Evolutionary conservation across 1,140 invertebrate species (phyloP).

Genomic region (Mesaphorura yosii): DNA sequence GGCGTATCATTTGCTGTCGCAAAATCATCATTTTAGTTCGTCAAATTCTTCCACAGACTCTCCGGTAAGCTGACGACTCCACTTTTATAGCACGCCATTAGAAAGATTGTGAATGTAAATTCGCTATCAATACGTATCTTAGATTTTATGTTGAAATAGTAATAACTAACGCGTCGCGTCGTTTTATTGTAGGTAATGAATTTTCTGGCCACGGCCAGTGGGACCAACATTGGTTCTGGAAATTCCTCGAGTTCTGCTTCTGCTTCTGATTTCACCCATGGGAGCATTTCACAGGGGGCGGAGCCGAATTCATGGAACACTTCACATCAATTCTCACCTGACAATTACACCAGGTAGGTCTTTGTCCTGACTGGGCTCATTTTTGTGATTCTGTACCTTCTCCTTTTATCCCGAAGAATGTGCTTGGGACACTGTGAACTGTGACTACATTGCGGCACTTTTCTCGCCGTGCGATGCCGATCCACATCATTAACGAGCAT

Average conservation of each 20-base stretch:
- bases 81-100: no score
- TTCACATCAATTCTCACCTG: slow-evolving; percentile 27
- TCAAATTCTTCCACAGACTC: slow-evolving; percentile 17
- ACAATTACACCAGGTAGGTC: slow-evolving; percentile 31
- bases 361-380: neutral
- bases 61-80: slow-evolving; percentile 17
- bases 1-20: slow-evolving; percentile 19
- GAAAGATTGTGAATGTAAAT: no score
- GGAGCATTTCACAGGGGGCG: slow-evolving; percentile 17
- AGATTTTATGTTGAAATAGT: no score
- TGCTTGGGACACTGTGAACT: no score
- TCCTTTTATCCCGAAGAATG: neutral
- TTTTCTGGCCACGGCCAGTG: slow-evolving; percentile 18
- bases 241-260: neutral
- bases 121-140: no score
- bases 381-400: neutral
- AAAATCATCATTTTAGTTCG: slow-evolving; percentile 25
- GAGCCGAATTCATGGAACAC: slow-evolving; percentile 25
- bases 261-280: slow-evolving; percentile 6
- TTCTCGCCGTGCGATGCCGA: no score
- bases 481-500: no score
- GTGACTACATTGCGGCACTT: no score
- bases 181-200: slow-evolving; percentile 32
- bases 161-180: no score
- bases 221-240: neutral